Base-by-base conservation (phyloP, 2,888 invertebrate genomes). In the Protodeltote pygarga region DNA sequence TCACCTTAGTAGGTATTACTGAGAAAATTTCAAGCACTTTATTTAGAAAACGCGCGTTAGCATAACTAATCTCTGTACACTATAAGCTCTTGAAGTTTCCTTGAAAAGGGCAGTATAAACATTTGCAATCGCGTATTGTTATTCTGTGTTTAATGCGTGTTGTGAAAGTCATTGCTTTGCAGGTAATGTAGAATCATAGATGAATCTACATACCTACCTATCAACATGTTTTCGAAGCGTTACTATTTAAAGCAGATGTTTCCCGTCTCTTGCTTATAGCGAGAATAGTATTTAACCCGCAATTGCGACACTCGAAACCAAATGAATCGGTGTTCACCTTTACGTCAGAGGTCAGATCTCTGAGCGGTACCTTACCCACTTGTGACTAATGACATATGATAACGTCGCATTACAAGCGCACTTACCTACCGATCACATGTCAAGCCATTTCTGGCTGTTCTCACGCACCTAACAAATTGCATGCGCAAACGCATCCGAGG, bases 401-500 rank as follows among this genome's bases (percentile, higher is more conserved):
- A 62, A 16, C 31, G 50, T 54, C 50, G 32, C 44, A n/a, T 40
- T 45, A 27, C 24, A 49, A n/a, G 46, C 29, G 41, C 44, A 33
- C 35, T 45, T 28, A 55, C 54, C 37, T 28, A 55, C 54, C 37
- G 32, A 34, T 41, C 45, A 32, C 42, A 32, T 21, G 35, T 53
- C 50, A 45, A 28, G 32, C 39, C 42, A 42, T 52, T 61, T 61
- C 61, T 48, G 58, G 61, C 25, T 42, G 48, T 65, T 65, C 65
- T 65, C 65, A 65, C 59, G 62, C 52, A 40, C 40, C 53, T 48
- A 51, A 59, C 59, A 57, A 61, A 64, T 61, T 41, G 54, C 45
- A 57, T 62, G 59, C 62, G 51, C 47, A 44, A 54, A 11, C 21
- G 40, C 62, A 48, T 53, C 25, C 49, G 42, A 17, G 46, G 40